Evolutionary conservation across 1,140 invertebrate genomes (phyloP).

Genomic region (Schlechtendalia chinensis): DNA sequence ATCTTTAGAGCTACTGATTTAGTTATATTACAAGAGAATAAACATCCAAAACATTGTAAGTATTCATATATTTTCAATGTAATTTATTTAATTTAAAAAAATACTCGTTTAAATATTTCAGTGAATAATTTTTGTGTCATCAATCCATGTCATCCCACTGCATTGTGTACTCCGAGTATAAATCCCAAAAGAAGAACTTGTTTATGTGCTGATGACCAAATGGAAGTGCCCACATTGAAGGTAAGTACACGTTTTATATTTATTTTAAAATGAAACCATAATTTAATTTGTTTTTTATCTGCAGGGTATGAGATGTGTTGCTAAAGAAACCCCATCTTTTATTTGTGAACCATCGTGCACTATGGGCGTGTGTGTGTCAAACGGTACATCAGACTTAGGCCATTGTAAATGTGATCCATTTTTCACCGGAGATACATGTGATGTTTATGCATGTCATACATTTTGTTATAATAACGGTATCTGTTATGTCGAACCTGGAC

Average conservation of each 20-base stretch:
- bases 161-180: slow-evolving; percentile 29
- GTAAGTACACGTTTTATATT: slow-evolving; percentile 2
- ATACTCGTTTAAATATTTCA: slow-evolving; percentile 2
- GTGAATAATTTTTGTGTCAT: slow-evolving; percentile 14
- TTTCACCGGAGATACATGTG: slow-evolving; percentile 25
- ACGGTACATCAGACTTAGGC: slow-evolving; percentile 4
- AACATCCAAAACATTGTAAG: slow-evolving; percentile 57
- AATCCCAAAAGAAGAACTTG: slow-evolving; percentile 39
- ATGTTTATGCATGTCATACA: slow-evolving; percentile 7
- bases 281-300: slow-evolving; percentile 3
- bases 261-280: neutral
- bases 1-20: slow-evolving; percentile 64
- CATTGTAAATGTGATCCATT: slow-evolving; percentile 34
- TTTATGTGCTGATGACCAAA: slow-evolving; percentile 49
- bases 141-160: slow-evolving; percentile 46
- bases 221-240: neutral
- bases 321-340: slow-evolving; percentile 14
- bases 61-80: neutral
- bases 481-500: slow-evolving; percentile 34
- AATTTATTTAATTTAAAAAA: neutral
- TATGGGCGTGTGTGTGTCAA: slow-evolving; percentile 21
- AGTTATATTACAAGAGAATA: slow-evolving; percentile 67
- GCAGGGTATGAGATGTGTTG: slow-evolving; percentile 6
- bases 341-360: slow-evolving; percentile 38
- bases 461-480: slow-evolving; percentile 40